These are phyloP conservation scores for Archilochus colubris DNA, from an alignment of 2,113 vertebrate species.

Conservation along the genomic window DNA sequence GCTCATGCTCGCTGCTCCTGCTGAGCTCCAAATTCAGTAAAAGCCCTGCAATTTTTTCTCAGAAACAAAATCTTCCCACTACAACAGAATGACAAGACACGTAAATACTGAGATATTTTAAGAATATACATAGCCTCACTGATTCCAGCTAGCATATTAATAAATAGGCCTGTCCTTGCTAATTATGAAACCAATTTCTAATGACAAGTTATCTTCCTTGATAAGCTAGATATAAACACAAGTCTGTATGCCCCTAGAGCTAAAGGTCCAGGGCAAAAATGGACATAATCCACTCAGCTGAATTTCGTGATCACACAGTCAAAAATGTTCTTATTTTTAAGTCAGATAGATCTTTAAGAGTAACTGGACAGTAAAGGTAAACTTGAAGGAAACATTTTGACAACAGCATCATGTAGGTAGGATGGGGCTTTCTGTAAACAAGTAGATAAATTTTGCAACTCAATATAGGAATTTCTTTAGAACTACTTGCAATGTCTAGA, in stretches of 20 bases:
- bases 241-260: background rate
- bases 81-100: background rate
- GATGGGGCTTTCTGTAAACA: background rate
- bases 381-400: background rate
- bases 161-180: background rate
- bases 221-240: background rate
- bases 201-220: background rate
- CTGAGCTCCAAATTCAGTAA: constrained; percentile 7
- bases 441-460: background rate
- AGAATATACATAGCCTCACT: background rate
- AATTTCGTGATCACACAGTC: background rate
- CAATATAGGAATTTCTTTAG: background rate
- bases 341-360: background rate
- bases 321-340: background rate
- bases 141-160: background rate
- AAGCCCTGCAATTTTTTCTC: background rate
- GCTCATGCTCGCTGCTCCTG: background rate
- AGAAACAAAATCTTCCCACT: background rate
- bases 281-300: background rate
- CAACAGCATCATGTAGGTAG: background rate
- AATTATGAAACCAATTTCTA: background rate
- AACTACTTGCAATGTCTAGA: background rate
- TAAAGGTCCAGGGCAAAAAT: background rate
- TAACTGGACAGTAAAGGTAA: background rate
- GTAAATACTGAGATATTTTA: background rate